Conservation (phyloP, 2,888 invertebrate genomes). For the Oxytorus armatus region DNA sequence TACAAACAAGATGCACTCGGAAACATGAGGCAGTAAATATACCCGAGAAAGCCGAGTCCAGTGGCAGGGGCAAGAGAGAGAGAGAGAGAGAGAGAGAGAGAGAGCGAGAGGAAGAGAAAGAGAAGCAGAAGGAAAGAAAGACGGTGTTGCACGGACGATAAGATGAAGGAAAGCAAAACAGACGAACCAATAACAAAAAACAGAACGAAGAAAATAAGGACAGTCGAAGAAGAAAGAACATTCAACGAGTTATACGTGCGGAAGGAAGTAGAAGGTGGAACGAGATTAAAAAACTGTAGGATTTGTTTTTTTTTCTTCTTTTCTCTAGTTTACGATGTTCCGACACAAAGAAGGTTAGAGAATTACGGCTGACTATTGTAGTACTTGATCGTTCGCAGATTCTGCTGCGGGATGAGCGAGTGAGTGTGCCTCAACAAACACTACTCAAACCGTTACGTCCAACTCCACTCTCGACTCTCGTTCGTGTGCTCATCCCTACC, state of each 20-base stretch:
- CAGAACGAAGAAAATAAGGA: conserved; percentile 46
- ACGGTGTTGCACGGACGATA: conserved; percentile 41
- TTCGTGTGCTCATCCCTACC: background rate
- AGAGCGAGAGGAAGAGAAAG: conserved; percentile 34
- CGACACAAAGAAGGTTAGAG: background rate
- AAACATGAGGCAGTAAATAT: conserved; percentile 80
- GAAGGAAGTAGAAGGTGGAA: conserved; percentile 5
- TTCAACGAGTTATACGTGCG: conserved; percentile 14
- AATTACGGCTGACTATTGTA: background rate
- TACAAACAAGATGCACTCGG: conserved; percentile 82
- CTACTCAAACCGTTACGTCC: too few species aligned
- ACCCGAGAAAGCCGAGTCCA: conserved; percentile 67
- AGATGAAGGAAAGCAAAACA: conserved; percentile 44
- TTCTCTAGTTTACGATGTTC: conserved; percentile 1
- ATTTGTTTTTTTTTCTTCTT: background rate
- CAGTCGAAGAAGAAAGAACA: conserved; percentile 51
- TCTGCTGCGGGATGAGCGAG: background rate
- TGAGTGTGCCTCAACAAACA: too few species aligned
- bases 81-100: conserved; percentile 24
- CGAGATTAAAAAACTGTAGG: conserved; percentile 23
- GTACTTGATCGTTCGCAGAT: background rate
- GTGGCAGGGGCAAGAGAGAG: conserved; percentile 30
- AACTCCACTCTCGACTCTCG: background rate
- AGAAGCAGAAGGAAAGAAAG: conserved; percentile 54
- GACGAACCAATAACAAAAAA: conserved; percentile 10